These are phyloP conservation scores for Lithophane leautieri DNA, from an alignment of 2,888 invertebrate species.

Conservation along the genomic window DNA sequence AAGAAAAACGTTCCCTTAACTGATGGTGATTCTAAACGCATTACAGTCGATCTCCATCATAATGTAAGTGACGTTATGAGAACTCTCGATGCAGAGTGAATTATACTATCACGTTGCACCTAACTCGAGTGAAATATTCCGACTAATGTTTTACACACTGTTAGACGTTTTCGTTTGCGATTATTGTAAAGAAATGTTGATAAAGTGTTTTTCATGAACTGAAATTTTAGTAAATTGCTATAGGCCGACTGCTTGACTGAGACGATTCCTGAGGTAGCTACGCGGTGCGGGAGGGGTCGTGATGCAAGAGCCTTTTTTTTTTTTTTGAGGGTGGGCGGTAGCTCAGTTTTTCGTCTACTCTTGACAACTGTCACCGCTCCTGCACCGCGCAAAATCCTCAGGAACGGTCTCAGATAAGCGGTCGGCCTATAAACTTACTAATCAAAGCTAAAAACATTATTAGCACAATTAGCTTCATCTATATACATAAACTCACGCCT, in stretches of 20 bases:
- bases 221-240: neutral
- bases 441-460: neutral
- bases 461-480: neutral
- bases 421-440: neutral
- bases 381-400: too few relatives aligned
- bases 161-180: neutral
- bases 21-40: neutral
- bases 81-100: constrained; percentile 10
- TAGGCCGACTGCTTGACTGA: too few relatives aligned
- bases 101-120: constrained; percentile 12
- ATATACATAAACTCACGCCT: neutral
- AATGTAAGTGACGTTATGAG: neutral
- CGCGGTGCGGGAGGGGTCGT: too few relatives aligned
- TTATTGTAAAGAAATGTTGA: neutral
- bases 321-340: too few relatives aligned
- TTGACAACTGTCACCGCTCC: too few relatives aligned
- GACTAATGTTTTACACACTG: neutral
- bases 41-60: neutral
- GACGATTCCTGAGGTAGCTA: too few relatives aligned
- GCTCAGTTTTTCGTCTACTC: too few relatives aligned
- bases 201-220: neutral
- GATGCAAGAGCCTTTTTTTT: too few relatives aligned
- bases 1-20: neutral
- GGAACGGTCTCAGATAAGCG: too few relatives aligned
- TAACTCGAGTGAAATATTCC: neutral